phyloP scores from a whole-genome alignment of 2,797 vertebrate genomes.

The Clarias fuscus region DNA sequence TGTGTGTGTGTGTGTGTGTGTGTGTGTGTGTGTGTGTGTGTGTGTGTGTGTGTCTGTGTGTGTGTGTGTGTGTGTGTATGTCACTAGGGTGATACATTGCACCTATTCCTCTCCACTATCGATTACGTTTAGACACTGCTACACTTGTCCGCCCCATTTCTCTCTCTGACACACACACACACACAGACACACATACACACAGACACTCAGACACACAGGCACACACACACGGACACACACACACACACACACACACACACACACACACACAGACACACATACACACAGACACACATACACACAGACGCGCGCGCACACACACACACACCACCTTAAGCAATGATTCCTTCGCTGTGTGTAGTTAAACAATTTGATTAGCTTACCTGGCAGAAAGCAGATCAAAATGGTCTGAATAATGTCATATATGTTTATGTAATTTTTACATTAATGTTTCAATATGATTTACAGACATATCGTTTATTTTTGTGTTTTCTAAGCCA shows the following conservation, averaged over 20 bases:
- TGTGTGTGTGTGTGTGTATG: background rate
- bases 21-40: background rate
- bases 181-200: background rate
- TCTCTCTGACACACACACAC: background rate
- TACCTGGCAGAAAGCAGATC: background rate
- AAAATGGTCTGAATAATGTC: background rate
- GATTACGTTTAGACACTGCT: constrained; percentile 27
- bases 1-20: constrained; percentile 29
- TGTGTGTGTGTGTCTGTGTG: constrained; percentile 19
- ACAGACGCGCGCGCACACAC: background rate
- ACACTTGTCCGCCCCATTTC: constrained; percentile 24
- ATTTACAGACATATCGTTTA: background rate
- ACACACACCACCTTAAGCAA: background rate
- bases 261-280: background rate
- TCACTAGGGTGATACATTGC: constrained; percentile 34
- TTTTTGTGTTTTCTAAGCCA: background rate
- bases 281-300: background rate
- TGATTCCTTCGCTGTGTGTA: background rate
- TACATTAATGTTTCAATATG: background rate
- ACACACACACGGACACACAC: background rate
- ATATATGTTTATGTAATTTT: background rate
- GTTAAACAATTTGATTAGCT: background rate
- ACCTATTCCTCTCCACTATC: constrained; percentile 21
- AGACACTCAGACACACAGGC: background rate
- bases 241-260: background rate